phyloP scores from a whole-genome alignment of 92 coral and sea anemone genomes.

The Parazoanthus swiftii region DNA sequence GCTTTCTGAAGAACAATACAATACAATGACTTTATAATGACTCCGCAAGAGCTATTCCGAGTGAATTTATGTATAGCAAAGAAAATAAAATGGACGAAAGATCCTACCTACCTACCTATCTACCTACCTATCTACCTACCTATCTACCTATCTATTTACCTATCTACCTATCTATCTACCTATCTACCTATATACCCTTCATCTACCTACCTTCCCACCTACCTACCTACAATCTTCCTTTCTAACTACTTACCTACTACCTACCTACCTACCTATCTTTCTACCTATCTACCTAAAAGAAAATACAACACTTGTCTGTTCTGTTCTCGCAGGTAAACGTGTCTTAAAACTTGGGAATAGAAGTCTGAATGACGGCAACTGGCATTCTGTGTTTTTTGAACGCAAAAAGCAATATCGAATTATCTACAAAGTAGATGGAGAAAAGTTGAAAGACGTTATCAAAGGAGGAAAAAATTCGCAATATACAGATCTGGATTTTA shows the following conservation, averaged over 20 bases:
- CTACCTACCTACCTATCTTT: not conserved
- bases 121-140: not conserved
- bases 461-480: not conserved
- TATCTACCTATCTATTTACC: not conserved
- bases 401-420: conserved; percentile 16
- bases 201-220: not conserved
- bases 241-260: too few relatives aligned
- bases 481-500: not conserved
- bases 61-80: too few relatives aligned
- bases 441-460: not conserved
- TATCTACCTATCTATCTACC: not conserved
- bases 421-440: conserved; percentile 20
- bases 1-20: too few relatives aligned
- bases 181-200: not conserved
- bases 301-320: not conserved
- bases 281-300: not conserved
- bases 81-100: too few relatives aligned
- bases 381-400: conserved; percentile 37
- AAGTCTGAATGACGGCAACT: conserved; percentile 16
- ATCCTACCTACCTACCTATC: not conserved
- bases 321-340: not conserved
- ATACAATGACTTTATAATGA: too few relatives aligned
- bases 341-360: not conserved
- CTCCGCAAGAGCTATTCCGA: too few relatives aligned
- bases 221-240: too few relatives aligned